phyloP scores from a whole-genome alignment of 2,888 invertebrate genomes.

The Hecatera dysodea region DNA sequence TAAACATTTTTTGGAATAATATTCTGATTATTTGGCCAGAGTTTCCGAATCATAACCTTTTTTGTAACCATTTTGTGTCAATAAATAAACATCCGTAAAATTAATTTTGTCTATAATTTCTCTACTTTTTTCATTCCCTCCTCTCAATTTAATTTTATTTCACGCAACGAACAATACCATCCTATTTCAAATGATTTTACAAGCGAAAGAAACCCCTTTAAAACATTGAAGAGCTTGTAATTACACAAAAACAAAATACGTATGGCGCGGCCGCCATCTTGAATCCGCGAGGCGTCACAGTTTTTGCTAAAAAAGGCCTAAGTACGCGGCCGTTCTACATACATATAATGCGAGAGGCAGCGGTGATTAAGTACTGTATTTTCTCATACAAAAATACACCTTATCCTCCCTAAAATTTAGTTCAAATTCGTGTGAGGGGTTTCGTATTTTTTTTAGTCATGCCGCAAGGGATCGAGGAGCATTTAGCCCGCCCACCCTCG shows the following conservation, averaged over 20 bases:
- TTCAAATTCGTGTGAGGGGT: slow-evolving; percentile 62
- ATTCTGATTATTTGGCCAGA: slow-evolving; percentile 10
- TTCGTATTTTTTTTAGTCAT: slow-evolving; percentile 76
- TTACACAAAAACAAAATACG: slow-evolving; percentile 72
- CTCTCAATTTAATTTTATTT: slow-evolving; percentile 44
- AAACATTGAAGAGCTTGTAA: slow-evolving; percentile 69
- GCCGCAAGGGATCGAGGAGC: slow-evolving; percentile 83
- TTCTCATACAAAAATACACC: slow-evolving; percentile 67
- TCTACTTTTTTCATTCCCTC: slow-evolving; percentile 12
- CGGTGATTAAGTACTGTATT: slow-evolving; percentile 83
- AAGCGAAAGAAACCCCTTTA: slow-evolving; percentile 59
- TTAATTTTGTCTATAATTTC: slow-evolving; percentile 33
- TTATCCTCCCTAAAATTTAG: slow-evolving; percentile 56
- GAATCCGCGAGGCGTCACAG: slow-evolving; percentile 87
- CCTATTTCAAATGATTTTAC: slow-evolving; percentile 65
- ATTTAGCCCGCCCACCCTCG: slow-evolving; percentile 85
- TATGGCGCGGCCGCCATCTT: slow-evolving; percentile 84
- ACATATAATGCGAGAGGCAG: slow-evolving; percentile 84
- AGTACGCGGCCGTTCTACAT: slow-evolving; percentile 85
- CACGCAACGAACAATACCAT: slow-evolving; percentile 64
- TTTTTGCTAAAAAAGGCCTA: slow-evolving; percentile 85
- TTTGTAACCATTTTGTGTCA: slow-evolving; percentile 14
- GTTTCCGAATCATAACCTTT: not conserved
- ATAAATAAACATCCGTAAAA: slow-evolving; percentile 50
- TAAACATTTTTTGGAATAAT: not conserved